phyloP scores from a whole-genome alignment of 2,113 vertebrate genomes.

The Craseonycteris thonglongyai region DNA sequence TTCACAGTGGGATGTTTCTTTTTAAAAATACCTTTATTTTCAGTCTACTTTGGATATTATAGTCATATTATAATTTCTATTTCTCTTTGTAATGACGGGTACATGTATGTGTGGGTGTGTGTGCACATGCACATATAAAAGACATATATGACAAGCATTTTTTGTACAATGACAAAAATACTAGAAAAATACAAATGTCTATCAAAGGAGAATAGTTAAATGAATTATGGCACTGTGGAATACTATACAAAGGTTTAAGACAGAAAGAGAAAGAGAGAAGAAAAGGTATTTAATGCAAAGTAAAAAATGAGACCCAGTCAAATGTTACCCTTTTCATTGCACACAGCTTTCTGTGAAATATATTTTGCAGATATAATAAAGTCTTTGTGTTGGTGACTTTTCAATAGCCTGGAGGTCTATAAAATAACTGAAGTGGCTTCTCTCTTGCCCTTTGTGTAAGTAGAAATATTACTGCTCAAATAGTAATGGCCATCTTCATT shows the following conservation, averaged over 20 bases:
- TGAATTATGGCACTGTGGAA: background rate
- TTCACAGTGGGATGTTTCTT: background rate
- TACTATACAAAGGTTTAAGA: background rate
- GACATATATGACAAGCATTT: background rate
- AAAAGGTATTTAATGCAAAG: background rate
- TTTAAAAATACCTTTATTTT: background rate
- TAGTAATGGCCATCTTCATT: background rate
- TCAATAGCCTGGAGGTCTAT: background rate
- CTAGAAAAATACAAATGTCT: background rate
- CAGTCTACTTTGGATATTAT: background rate
- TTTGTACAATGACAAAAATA: background rate
- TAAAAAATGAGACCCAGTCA: background rate
- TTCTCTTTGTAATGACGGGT: background rate
- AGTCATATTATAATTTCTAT: background rate
- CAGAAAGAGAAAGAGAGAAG: background rate
- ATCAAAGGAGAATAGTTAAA: background rate
- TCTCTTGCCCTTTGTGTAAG: constrained; percentile 19
- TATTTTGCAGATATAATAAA: constrained; percentile 18
- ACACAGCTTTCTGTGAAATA: background rate
- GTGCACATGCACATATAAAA: background rate
- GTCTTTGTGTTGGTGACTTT: background rate
- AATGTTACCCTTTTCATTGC: background rate
- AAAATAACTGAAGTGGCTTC: background rate
- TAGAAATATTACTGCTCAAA: constrained; percentile 18
- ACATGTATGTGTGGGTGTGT: background rate